Evolutionary conservation across 1,140 invertebrate species (phyloP).

Genomic region (Drosophila mayri): DNA sequence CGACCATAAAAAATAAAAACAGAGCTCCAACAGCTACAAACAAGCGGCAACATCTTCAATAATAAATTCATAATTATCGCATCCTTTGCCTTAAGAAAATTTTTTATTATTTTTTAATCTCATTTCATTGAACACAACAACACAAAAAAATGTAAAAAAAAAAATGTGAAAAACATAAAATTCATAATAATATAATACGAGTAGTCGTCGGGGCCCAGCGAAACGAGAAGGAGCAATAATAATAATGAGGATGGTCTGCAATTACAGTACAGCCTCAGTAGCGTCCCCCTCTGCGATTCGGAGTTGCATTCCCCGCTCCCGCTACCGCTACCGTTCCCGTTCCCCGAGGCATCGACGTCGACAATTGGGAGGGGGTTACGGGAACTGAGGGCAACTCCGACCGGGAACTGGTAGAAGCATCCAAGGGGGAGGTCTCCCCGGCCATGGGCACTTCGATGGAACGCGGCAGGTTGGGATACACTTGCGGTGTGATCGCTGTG

Average conservation of each 20-base stretch:
- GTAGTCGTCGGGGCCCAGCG: conserved; percentile 38
- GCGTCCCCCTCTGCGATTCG: conserved; percentile 48
- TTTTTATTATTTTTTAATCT: conserved; percentile 83
- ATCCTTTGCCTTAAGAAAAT: conserved; percentile 74
- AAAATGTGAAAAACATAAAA: conserved; percentile 33
- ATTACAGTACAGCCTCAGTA: conserved; percentile 45
- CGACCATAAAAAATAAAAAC: conserved; percentile 45
- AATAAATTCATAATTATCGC: conserved; percentile 80
- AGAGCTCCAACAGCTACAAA: conserved; percentile 26
- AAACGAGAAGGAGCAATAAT: conserved; percentile 30
- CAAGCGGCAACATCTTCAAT: conserved; percentile 54
- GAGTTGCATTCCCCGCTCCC: background rate
- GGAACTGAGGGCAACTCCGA: background rate
- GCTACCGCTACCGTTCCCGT: conserved; percentile 14
- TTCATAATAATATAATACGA: conserved; percentile 67
- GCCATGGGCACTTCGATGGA: conserved; percentile 75
- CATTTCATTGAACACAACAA: conserved; percentile 56
- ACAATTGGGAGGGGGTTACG: conserved; percentile 1
- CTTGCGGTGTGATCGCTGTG: conserved; percentile 76
- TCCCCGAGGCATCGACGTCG: conserved; percentile 29
- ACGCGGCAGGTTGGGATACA: conserved; percentile 78
- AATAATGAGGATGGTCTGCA: conserved; percentile 47
- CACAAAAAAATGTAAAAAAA: conserved; percentile 11
- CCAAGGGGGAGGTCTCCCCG: conserved; percentile 24
- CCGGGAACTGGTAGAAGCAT: background rate